Conservation (phyloP, 2,113 vertebrate species). For the Nannobrachium achirus region DNA sequence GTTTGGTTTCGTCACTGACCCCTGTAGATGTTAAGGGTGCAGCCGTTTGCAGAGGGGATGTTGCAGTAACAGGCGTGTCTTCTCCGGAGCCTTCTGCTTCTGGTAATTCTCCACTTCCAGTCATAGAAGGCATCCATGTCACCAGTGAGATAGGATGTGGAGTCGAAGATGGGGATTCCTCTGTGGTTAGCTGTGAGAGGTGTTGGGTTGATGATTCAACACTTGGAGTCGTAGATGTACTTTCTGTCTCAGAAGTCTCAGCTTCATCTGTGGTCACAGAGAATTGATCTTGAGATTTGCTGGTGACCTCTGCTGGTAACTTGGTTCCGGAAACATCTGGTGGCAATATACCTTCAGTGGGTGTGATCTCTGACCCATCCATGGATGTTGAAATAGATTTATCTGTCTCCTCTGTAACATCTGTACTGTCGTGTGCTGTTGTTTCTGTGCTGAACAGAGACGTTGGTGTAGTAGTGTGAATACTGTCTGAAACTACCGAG, state of each 20-base stretch:
- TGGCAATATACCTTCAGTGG: conserved; percentile 40
- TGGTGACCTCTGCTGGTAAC: conserved; percentile 3
- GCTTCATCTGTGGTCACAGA: conserved; percentile 41
- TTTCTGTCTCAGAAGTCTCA: conserved; percentile 32
- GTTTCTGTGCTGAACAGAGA: neutral
- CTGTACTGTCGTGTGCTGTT: neutral
- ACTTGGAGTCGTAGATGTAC: conserved; percentile 5
- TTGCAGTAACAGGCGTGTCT: neutral
- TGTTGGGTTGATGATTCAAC: conserved; percentile 11
- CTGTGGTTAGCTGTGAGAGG: neutral
- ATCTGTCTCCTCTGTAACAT: too few species aligned
- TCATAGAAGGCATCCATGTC: neutral
- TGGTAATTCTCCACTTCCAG: neutral
- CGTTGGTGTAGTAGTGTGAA: neutral
- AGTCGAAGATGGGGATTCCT: neutral
- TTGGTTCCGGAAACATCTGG: conserved; percentile 44
- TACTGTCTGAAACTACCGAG: neutral
- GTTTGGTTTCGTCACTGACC: too few species aligned
- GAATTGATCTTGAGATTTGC: conserved; percentile 25
- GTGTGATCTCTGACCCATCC: conserved; percentile 47
- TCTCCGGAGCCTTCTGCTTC: neutral
- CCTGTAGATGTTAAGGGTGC: too few species aligned
- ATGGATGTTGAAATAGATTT: conserved; percentile 11
- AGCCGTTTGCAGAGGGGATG: neutral
- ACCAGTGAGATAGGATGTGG: neutral